phyloP scores from a whole-genome alignment of 2,888 invertebrate species.

The Nezara viridula region DNA sequence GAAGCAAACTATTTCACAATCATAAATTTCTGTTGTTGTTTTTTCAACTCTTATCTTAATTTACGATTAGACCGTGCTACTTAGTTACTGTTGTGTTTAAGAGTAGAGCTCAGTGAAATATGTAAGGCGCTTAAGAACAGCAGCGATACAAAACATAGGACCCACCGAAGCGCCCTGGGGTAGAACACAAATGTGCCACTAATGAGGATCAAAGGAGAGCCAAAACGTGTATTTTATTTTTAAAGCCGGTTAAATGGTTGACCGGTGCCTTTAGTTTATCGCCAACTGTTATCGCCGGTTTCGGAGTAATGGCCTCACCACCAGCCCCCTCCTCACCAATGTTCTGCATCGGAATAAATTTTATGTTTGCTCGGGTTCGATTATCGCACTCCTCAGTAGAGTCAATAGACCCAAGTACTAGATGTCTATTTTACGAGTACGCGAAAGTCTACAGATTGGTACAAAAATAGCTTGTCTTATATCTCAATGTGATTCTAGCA shows the following conservation, averaged over 20 bases:
- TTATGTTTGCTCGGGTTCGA: background rate
- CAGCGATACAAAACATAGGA: background rate
- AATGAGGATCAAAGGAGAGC: slow-evolving; percentile 58
- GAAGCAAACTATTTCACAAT: too few relatives aligned
- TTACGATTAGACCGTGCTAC: background rate
- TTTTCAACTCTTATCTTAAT: background rate
- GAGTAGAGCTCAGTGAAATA: background rate
- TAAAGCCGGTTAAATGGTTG: slow-evolving; percentile 45
- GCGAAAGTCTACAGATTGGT: too few relatives aligned
- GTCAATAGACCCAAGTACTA: background rate
- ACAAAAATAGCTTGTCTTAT: too few relatives aligned
- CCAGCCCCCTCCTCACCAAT: background rate
- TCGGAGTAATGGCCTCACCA: slow-evolving; percentile 35
- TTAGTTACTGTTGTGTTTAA: background rate
- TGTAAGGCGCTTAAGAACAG: background rate
- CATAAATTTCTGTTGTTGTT: background rate
- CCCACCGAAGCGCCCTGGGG: slow-evolving; percentile 13
- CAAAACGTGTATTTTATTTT: slow-evolving; percentile 59
- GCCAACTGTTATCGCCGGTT: slow-evolving; percentile 15
- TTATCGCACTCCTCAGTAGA: background rate
- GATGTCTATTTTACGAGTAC: too few relatives aligned
- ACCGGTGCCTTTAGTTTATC: slow-evolving; percentile 31
- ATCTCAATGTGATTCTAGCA: too few relatives aligned
- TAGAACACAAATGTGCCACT: slow-evolving; percentile 57
- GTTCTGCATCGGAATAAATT: background rate